Conservation (phyloP, 2,797 vertebrate genomes). For the Halcyon smyrnensis region DNA sequence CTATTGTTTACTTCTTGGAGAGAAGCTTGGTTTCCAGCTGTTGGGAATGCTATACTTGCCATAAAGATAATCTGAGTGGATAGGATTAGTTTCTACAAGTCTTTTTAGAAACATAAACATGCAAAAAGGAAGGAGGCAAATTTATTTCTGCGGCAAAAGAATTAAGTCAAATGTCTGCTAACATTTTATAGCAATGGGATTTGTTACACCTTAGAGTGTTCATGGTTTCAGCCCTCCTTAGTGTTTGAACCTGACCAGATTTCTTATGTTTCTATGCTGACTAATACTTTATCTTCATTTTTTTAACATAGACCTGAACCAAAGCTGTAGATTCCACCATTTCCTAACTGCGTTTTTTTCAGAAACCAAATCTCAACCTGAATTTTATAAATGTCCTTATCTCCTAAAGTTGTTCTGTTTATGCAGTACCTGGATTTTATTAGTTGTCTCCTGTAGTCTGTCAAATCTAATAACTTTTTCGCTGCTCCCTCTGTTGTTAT, state of each 20-base stretch:
- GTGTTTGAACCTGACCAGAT: background rate
- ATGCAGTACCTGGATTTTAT: background rate
- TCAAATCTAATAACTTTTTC: background rate
- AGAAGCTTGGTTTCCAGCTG: background rate
- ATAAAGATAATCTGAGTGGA: background rate
- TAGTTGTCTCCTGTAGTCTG: background rate
- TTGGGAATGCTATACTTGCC: background rate
- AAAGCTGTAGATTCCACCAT: background rate
- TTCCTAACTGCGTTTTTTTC: background rate
- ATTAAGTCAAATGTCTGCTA: background rate
- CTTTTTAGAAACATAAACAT: background rate
- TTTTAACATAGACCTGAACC: background rate
- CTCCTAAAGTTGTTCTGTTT: background rate
- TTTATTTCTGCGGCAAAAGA: background rate
- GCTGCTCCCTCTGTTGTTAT: background rate
- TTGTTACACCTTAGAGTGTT: background rate
- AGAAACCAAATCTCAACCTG: background rate
- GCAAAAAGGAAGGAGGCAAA: background rate
- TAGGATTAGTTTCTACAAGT: background rate
- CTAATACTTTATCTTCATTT: background rate
- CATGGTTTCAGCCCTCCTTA: background rate
- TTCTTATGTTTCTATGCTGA: background rate
- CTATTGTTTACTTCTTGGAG: background rate
- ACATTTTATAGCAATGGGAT: background rate
- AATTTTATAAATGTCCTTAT: background rate